Evolutionary conservation across 2,113 vertebrate genomes (phyloP).

Genomic region (Cairina moschata): DNA sequence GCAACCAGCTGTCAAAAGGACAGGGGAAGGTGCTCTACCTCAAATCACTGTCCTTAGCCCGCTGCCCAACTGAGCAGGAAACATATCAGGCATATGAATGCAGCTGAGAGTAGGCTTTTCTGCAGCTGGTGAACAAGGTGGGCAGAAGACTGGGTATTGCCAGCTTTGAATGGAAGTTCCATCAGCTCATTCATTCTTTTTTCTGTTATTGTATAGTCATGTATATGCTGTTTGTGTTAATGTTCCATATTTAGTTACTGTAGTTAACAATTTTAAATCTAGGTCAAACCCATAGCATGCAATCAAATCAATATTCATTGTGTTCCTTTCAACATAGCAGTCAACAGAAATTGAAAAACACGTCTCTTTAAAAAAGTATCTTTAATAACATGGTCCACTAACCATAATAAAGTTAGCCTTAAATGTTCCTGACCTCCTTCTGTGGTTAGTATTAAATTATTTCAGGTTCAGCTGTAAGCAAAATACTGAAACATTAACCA

Average conservation of each 20-base stretch:
- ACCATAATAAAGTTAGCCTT: constrained; percentile 38
- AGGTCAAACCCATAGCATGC: not conserved
- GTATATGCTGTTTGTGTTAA: not conserved
- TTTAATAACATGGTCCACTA: constrained; percentile 53
- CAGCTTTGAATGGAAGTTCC: not conserved
- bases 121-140: not conserved
- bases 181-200: not conserved
- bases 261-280: not conserved
- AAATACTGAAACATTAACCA: constrained; percentile 12
- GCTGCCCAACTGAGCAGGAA: not conserved
- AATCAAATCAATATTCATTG: not conserved
- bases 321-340: not conserved
- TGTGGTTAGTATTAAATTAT: not conserved
- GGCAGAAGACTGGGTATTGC: not conserved
- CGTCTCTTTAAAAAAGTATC: not conserved
- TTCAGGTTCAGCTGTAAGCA: not conserved
- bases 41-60: not conserved
- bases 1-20: not conserved
- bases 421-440: constrained; percentile 6
- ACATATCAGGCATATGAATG: not conserved
- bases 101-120: not conserved
- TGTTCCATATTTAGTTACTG: not conserved
- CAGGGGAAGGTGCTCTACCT: not conserved
- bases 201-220: not conserved
- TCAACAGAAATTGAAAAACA: not conserved